Evolutionary conservation across 1,140 invertebrate species (phyloP).

Genomic region (Diprion similis): DNA sequence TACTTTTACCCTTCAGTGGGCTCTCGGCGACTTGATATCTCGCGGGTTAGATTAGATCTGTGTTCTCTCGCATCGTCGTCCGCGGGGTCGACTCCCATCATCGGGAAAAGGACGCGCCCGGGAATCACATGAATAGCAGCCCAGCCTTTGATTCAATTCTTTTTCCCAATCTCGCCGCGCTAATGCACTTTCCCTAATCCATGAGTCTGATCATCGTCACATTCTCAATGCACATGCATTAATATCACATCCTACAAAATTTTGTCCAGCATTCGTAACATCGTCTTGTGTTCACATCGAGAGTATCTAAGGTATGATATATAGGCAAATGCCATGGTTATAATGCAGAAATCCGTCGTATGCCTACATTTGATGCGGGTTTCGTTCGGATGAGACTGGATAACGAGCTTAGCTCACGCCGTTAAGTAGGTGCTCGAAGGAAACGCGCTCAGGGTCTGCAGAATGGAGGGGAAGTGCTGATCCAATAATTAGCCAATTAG

Average conservation of each 20-base stretch:
- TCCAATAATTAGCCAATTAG: constrained; percentile 7
- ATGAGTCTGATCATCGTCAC: not conserved
- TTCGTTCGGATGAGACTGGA: not conserved
- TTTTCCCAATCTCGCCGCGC: constrained; percentile 3
- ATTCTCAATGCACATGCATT: too few relatives aligned
- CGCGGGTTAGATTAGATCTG: not conserved
- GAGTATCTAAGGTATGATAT: too few relatives aligned
- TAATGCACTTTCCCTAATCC: not conserved
- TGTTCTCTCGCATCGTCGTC: not conserved
- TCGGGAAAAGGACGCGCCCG: not conserved
- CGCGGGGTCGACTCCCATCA: not conserved
- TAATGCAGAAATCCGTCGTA: not conserved
- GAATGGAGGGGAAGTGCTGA: not conserved
- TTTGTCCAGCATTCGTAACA: too few relatives aligned
- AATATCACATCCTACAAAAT: too few relatives aligned
- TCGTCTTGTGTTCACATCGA: too few relatives aligned
- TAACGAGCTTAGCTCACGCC: constrained; percentile 1
- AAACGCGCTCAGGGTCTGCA: not conserved
- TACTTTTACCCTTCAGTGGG: too few relatives aligned
- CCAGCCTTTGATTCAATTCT: not conserved
- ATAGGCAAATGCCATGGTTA: too few relatives aligned
- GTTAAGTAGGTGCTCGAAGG: constrained; percentile 7
- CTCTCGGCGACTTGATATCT: too few relatives aligned
- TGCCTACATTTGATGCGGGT: not conserved
- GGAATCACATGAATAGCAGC: not conserved